Evolutionary conservation across 2,113 vertebrate genomes (phyloP).

Genomic region (Tauraco erythrolophus): DNA sequence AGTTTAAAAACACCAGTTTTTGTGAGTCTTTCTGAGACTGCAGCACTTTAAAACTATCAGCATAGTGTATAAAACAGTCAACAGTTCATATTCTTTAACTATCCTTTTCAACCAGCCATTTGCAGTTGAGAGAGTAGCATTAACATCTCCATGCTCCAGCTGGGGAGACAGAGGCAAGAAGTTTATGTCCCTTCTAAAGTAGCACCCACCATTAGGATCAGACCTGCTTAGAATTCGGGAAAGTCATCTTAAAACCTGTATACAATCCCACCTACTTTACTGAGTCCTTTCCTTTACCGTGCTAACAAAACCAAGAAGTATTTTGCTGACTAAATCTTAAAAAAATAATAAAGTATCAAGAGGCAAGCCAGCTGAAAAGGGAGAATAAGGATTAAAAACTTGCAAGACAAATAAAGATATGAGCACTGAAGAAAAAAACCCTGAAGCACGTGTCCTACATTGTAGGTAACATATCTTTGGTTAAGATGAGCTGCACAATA

Average conservation of each 20-base stretch:
- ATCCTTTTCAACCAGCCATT: background rate
- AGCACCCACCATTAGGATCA: background rate
- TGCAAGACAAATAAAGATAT: background rate
- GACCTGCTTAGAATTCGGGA: background rate
- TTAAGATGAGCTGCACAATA: background rate
- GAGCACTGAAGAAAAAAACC: background rate
- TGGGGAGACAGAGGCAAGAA: background rate
- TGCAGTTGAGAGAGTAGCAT: background rate
- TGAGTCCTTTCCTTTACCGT: background rate
- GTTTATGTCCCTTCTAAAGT: background rate
- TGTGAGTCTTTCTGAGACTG: background rate
- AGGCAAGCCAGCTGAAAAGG: background rate
- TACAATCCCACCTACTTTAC: background rate
- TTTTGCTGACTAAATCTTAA: background rate
- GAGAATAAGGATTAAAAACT: background rate
- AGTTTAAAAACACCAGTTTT: background rate
- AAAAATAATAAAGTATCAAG: background rate
- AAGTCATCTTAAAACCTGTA: background rate
- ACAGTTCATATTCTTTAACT: background rate
- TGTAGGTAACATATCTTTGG: background rate
- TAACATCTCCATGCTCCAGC: background rate
- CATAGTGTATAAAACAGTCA: background rate
- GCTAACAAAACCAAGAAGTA: background rate
- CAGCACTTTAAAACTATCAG: background rate
- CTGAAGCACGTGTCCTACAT: background rate